Evolutionary conservation across 1,140 invertebrate species (phyloP).

Genomic region (Drosophila malerkotliana): DNA sequence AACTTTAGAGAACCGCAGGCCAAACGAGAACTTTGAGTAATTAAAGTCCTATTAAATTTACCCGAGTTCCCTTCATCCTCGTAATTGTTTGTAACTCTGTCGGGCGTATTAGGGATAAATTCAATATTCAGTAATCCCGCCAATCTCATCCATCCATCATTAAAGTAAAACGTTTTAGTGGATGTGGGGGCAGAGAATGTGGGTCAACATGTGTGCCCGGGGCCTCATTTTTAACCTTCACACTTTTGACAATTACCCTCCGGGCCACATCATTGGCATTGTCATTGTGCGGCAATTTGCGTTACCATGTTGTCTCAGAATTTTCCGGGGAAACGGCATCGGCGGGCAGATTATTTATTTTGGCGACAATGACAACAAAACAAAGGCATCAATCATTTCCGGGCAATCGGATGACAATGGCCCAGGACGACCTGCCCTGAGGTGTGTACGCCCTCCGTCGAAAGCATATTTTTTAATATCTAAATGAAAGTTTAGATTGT

Average conservation of each 20-base stretch:
- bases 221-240: constrained; percentile 55
- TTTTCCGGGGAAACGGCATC: not conserved
- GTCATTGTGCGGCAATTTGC: constrained; percentile 56
- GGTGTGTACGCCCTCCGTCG: constrained; percentile 6
- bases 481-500: constrained; percentile 73
- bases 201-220: constrained; percentile 4
- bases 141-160: constrained; percentile 29
- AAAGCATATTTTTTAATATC: constrained; percentile 62
- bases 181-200: too few species aligned
- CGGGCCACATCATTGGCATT: constrained; percentile 26
- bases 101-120: not conserved
- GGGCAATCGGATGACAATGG: constrained; percentile 71
- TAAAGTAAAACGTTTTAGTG: constrained; percentile 3
- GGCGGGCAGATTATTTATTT: constrained; percentile 61
- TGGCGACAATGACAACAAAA: constrained; percentile 45
- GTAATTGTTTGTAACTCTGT: not conserved
- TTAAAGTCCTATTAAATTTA: not conserved
- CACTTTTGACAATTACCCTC: constrained; percentile 55
- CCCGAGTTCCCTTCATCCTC: not conserved
- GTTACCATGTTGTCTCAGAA: constrained; percentile 14
- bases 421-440: constrained; percentile 16
- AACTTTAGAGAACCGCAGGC: not conserved
- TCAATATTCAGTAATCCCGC: constrained; percentile 4
- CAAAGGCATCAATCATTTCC: constrained; percentile 72
- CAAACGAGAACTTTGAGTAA: not conserved